phyloP scores from a whole-genome alignment of 2,113 vertebrate genomes.

The Thunnus thynnus region DNA sequence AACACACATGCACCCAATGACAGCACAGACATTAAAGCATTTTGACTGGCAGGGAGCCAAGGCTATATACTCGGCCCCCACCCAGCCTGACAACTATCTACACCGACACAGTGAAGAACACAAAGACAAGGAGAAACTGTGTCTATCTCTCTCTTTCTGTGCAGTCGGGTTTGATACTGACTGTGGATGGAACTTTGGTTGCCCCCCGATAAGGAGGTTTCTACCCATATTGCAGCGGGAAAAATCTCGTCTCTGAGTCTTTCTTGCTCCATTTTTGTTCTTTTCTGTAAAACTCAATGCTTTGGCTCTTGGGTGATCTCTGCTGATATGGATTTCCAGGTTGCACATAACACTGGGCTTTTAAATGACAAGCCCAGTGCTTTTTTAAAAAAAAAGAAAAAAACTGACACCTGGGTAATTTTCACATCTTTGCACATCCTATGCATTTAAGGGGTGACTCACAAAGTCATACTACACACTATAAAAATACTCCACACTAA shows the following conservation, averaged over 20 bases:
- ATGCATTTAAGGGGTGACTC: too few relatives aligned
- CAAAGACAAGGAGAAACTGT: not conserved
- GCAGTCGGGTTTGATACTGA: not conserved
- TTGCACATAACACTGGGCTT: not conserved
- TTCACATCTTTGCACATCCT: not conserved
- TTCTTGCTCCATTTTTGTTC: not conserved
- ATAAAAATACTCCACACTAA: too few relatives aligned
- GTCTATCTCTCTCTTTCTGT: not conserved
- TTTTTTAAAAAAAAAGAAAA: too few relatives aligned
- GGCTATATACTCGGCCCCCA: not conserved
- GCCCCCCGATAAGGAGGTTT: not conserved
- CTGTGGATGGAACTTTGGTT: not conserved
- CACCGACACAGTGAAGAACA: slow-evolving; percentile 7
- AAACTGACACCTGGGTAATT: not conserved
- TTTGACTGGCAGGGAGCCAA: slow-evolving; percentile 31
- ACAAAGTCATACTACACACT: too few relatives aligned
- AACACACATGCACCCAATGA: slow-evolving; percentile 3
- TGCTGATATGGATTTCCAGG: not conserved
- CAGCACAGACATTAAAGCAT: slow-evolving; percentile 29
- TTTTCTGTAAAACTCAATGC: not conserved
- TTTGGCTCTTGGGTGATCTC: not conserved
- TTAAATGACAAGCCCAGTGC: too few relatives aligned
- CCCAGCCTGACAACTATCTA: slow-evolving; percentile 24
- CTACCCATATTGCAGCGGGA: not conserved
- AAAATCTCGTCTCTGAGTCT: not conserved